Evolutionary conservation across 1,140 invertebrate genomes (phyloP).

Genomic region (Acarapis woodi): DNA sequence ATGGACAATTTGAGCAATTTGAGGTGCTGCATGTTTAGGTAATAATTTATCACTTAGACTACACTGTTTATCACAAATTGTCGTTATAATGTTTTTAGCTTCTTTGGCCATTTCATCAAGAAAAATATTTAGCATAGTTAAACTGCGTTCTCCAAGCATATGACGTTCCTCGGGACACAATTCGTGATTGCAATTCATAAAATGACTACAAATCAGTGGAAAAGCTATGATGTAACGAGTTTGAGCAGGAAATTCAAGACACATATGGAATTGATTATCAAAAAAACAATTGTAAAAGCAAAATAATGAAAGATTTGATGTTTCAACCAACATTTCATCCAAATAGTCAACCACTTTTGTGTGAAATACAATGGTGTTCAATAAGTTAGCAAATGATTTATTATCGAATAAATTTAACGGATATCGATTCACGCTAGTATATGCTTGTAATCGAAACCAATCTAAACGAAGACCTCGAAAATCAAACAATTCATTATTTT

Average conservation of each 20-base stretch:
- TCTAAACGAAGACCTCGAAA: slow-evolving; percentile 77
- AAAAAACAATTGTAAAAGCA: slow-evolving; percentile 92
- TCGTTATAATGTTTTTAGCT: slow-evolving; percentile 91
- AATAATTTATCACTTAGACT: slow-evolving; percentile 70
- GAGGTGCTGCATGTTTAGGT: slow-evolving; percentile 72
- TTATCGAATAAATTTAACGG: slow-evolving; percentile 55
- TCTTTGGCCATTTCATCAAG: slow-evolving; percentile 96
- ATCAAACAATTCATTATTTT: slow-evolving; percentile 85
- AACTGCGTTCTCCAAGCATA: slow-evolving; percentile 71
- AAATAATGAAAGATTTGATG: slow-evolving; percentile 84
- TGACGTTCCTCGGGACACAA: slow-evolving; percentile 94
- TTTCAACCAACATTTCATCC: slow-evolving; percentile 87
- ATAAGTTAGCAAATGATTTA: slow-evolving; percentile 50
- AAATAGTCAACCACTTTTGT: slow-evolving; percentile 93
- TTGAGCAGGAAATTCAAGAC: slow-evolving; percentile 86
- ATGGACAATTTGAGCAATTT: slow-evolving; percentile 55
- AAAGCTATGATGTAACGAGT: slow-evolving; percentile 92
- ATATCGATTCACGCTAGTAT: slow-evolving; percentile 56
- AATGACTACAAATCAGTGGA: slow-evolving; percentile 86
- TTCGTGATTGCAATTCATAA: slow-evolving; percentile 88
- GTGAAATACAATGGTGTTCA: slow-evolving; percentile 88
- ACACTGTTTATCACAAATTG: slow-evolving; percentile 88
- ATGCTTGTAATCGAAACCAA: slow-evolving; percentile 83
- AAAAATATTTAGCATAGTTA: slow-evolving; percentile 90
- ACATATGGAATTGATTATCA: slow-evolving; percentile 94